Percentiles rank a stretch among this genome's conserved stretches.
These are phyloP conservation scores for Eulemur rubriventer DNA, from an alignment of 2,797 vertebrate species.

Conservation along the genomic window DNA sequence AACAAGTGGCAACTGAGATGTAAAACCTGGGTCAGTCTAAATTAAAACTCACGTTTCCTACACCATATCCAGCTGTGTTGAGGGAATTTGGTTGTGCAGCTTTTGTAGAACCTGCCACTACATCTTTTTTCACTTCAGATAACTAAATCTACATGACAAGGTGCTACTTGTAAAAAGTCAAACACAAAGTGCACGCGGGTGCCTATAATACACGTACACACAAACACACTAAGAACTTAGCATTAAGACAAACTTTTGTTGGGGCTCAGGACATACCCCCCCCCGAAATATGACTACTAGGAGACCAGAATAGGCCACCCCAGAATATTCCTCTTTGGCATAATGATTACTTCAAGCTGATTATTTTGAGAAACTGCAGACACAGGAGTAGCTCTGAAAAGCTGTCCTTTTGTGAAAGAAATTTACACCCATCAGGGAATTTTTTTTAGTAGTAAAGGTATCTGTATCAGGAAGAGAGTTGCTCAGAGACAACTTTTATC, in stretches of 20 bases:
- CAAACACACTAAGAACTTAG: background rate
- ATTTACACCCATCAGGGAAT: background rate
- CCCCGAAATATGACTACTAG: background rate
- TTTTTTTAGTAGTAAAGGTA: background rate
- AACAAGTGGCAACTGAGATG: background rate
- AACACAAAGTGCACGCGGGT: background rate
- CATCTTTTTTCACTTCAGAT: background rate
- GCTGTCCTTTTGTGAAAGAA: background rate
- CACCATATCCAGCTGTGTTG: background rate
- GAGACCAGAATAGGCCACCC: background rate
- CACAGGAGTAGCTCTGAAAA: background rate
- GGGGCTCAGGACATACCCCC: accelerated
- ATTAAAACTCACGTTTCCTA: background rate
- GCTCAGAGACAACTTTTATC: background rate
- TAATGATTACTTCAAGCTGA: background rate
- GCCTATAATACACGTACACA: background rate
- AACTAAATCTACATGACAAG: background rate
- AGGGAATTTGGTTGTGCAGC: background rate
- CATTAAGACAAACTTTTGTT: background rate
- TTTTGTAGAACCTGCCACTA: background rate
- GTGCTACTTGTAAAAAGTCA: background rate
- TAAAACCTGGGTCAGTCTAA: background rate
- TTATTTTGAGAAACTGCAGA: background rate
- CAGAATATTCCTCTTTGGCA: background rate
- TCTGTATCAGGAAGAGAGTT: background rate